A percentile compares a stretch with the other conserved stretches of the same genome.
Evolutionary conservation across 2,797 vertebrate species (phyloP).

Genomic region (Acomys russatus): DNA sequence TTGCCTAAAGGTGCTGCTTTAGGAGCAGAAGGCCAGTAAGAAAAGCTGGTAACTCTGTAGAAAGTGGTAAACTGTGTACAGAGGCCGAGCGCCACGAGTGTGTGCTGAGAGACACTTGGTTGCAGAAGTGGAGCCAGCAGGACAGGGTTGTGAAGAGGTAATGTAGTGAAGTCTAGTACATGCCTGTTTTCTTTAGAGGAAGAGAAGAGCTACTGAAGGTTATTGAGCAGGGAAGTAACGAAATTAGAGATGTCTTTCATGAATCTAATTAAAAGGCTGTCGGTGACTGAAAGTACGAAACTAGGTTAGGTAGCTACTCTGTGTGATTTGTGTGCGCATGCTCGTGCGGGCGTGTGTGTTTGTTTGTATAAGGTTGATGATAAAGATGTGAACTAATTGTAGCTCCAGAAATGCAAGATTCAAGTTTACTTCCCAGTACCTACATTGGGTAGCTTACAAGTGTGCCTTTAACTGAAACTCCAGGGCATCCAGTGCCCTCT

Average conservation of each 20-base stretch:
- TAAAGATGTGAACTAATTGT: background rate
- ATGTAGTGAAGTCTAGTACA: background rate
- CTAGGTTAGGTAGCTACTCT: background rate
- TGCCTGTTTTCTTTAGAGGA: slow-evolving; percentile 45
- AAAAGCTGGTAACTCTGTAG: background rate
- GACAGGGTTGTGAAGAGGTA: background rate
- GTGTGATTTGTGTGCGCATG: background rate
- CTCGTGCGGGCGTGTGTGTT: too few relatives aligned
- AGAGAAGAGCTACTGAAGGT: slow-evolving; percentile 14
- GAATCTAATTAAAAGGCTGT: slow-evolving; percentile 23
- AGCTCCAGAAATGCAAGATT: background rate
- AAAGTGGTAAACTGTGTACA: background rate
- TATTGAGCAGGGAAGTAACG: background rate
- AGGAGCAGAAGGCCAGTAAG: background rate
- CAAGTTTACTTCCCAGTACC: background rate
- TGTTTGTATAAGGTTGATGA: background rate
- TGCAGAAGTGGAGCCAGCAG: background rate
- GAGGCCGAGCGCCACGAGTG: background rate
- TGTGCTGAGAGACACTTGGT: background rate
- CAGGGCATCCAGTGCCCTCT: background rate
- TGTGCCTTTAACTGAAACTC: background rate
- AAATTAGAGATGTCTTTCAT: background rate
- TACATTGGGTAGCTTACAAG: background rate
- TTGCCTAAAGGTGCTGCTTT: slow-evolving; percentile 16
- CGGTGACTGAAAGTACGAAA: background rate